Evolutionary conservation across 2,888 invertebrate species (phyloP), one percentile per base, ranked within the genome.

Genomic region (Ephialtes manifestator): DNA sequence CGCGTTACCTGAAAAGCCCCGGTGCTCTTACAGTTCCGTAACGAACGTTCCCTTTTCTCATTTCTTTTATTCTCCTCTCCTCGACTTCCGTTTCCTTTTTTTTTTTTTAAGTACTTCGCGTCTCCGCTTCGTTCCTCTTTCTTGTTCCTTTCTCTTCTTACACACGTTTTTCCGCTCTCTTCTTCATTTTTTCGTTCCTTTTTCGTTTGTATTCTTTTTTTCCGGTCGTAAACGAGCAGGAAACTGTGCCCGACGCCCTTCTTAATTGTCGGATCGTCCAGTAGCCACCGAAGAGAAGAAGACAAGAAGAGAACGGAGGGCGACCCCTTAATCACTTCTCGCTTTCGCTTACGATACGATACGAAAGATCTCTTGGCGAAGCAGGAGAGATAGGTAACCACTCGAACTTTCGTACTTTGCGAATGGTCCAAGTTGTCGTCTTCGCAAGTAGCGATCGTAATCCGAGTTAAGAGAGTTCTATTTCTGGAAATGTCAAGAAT

Each of bases 211-310:
- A 18, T 20, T 15, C 24, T 18, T 39, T 20, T 51, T 71, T 31
- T 83, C 11, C 18, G 35, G 51, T 51, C 67, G 78, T 74, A 71
- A 79, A 72, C 81, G 67, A 60, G 68, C 15, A 43, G 18, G 7
- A 60, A 60, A 31, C 15, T 46, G 31, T 20, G 43, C 39, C 20
- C 67, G 65, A 43, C 31, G 43, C 67, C 28, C 71, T 71, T 67
- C 58, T 82, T 79, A 82, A 85, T 79, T 79, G 82, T 75, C 70
- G 70, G 70, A 79, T 79, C 75, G 78, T 75, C 81, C 75, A 28
- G 71, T 51, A 78, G 15, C 7, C n/a, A 15, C 63, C 51, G 68
- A 39, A 15, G 65, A 63, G 43, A 65, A 55, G 20, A 31, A 31
- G 58, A 60, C 13, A 24, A 35, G 55, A 15, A 46, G 31, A 28